These are phyloP conservation scores for Pseudolaguvia tuberculata DNA, from an alignment of 2,113 vertebrate species.

Conservation along the genomic window DNA sequence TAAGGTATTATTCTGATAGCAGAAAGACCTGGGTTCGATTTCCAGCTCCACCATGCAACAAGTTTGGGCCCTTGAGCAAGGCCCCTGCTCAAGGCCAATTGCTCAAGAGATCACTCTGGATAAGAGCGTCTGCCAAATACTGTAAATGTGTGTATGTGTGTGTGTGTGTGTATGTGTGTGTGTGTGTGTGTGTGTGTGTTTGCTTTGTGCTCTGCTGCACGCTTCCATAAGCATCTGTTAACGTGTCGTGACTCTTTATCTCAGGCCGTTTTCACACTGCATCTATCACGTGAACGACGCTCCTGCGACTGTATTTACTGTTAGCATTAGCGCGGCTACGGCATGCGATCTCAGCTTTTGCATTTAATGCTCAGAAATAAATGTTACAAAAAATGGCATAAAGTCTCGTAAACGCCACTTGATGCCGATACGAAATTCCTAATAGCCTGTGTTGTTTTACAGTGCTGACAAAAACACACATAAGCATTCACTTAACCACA, in stretches of 20 bases:
- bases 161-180: background rate
- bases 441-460: conserved; percentile 22
- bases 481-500: conserved; percentile 24
- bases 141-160: background rate
- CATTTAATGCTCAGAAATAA: conserved; percentile 3
- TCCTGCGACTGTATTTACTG: conserved; percentile 21
- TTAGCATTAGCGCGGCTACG: conserved; percentile 36
- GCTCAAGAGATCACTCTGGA: too few relatives aligned
- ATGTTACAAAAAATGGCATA: conserved; percentile 2
- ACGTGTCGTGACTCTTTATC: conserved; percentile 32
- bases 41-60: too few relatives aligned
- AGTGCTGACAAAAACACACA: conserved; percentile 9
- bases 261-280: conserved; percentile 20
- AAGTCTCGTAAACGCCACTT: conserved; percentile 39
- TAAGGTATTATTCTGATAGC: too few relatives aligned
- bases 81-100: too few relatives aligned
- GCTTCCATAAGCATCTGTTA: conserved; percentile 29
- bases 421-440: conserved; percentile 23
- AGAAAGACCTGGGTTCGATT: too few relatives aligned
- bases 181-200: conserved; percentile 5
- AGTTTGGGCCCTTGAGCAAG: too few relatives aligned
- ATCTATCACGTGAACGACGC: conserved; percentile 34
- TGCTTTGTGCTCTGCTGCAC: background rate
- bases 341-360: background rate
- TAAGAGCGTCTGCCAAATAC: too few relatives aligned